Percentiles rank a stretch among this genome's conserved stretches.
phyloP scores from a whole-genome alignment of 2,888 invertebrate species.

The Drosophila austrosaltans region DNA sequence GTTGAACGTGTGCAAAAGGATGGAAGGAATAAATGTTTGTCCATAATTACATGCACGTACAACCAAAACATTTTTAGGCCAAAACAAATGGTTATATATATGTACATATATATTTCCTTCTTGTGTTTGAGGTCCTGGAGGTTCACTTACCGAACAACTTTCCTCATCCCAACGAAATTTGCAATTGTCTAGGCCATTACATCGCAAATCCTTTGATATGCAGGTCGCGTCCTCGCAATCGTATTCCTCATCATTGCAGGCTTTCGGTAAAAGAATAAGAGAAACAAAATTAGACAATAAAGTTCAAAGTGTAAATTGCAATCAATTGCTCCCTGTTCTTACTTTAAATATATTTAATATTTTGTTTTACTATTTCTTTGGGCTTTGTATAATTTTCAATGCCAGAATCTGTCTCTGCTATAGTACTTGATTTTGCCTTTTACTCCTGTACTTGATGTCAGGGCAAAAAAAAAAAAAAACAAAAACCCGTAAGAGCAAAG shows the following conservation, averaged over 20 bases:
- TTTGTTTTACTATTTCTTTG: too few species aligned
- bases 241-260: slow-evolving; percentile 86
- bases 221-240: slow-evolving; percentile 95
- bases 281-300: not conserved
- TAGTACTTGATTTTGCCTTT: not conserved
- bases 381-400: not conserved
- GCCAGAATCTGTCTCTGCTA: not conserved
- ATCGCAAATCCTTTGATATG: slow-evolving; percentile 88
- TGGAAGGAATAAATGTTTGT: slow-evolving; percentile 25
- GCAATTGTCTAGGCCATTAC: slow-evolving; percentile 91
- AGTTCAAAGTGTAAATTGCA: slow-evolving; percentile 15
- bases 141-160: slow-evolving; percentile 84
- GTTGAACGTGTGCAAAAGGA: slow-evolving; percentile 9
- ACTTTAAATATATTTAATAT: not conserved
- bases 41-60: slow-evolving; percentile 71
- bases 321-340: slow-evolving; percentile 1
- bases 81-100: slow-evolving; percentile 7
- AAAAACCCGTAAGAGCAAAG: slow-evolving; percentile 25
- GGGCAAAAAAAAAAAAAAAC: not conserved
- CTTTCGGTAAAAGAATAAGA: slow-evolving; percentile 37
- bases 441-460: not conserved
- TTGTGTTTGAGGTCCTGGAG: too few species aligned
- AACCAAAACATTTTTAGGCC: slow-evolving; percentile 20
- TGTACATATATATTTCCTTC: not conserved
- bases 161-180: slow-evolving; percentile 91